Percentiles rank a stretch among this genome's conserved stretches.
phyloP scores from a whole-genome alignment of 1,140 invertebrate genomes.

The Calephelis nemesis region DNA sequence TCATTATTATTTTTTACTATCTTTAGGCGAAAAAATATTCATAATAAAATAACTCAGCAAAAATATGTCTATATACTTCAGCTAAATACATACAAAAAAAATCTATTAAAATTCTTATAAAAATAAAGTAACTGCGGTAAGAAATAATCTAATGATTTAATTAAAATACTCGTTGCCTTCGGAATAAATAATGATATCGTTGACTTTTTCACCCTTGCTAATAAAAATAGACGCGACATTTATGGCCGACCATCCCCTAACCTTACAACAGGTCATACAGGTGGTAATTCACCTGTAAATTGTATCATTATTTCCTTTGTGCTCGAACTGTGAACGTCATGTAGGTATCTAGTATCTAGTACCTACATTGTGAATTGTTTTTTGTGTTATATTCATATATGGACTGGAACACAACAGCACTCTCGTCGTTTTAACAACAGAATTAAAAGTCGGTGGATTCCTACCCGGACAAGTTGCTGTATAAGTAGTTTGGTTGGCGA shows the following conservation, averaged over 20 bases:
- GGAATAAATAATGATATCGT: conserved; percentile 2
- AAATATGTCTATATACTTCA: no score
- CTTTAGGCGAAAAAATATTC: no score
- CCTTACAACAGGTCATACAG: conserved; percentile 56
- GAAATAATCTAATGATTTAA: background rate
- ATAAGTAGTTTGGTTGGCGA: no score
- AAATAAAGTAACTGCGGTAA: background rate
- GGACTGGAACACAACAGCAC: no score
- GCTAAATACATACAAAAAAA: background rate
- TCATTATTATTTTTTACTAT: no score
- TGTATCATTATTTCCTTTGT: conserved; percentile 21
- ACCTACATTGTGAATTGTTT: no score
- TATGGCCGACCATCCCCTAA: conserved; percentile 30
- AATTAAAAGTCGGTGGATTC: no score
- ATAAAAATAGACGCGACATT: conserved; percentile 14
- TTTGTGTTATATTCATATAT: no score
- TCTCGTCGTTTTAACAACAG: no score
- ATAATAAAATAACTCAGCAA: no score
- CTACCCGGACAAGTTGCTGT: no score
- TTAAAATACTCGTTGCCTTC: background rate
- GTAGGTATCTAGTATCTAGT: background rate
- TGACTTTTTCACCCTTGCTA: conserved; percentile 21
- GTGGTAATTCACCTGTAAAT: conserved; percentile 63
- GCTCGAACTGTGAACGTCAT: conserved; percentile 1
- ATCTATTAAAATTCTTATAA: background rate